Base-by-base conservation (phyloP, 2,888 invertebrate genomes). In the Serrognathus titanus region DNA sequence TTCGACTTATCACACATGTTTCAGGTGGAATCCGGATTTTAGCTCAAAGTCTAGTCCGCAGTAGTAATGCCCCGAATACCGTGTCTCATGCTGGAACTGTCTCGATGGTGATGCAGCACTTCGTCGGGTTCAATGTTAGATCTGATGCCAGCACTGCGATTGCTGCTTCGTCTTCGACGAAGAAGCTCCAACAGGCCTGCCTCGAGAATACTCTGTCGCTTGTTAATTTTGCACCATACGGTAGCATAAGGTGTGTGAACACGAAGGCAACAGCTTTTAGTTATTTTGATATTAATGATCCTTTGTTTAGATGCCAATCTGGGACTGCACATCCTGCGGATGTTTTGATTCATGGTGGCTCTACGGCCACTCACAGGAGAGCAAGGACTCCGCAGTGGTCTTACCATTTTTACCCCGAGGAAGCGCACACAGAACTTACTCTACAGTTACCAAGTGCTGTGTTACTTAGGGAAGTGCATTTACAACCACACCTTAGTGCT, bases 321-420 rank as follows among this genome's bases (percentile, higher is more conserved):
- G 71, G 71, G 2, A 91, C 92, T 3, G 92, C 94, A 6, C 93
- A 94, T 72, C 88, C 94, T 1, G 91, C 95, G 0, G 94, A 94
- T 75, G 89, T 93, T 58, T 81, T 97, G 38, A 89, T 97, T 63
- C 89, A 92, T 61, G 68, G 67, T n/a, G 66, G 72, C 3, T 31
- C 24, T 1, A 84, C 85, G 63, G 88, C 92, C 0, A 89, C 93
- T 2, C 90, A 92, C 70, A 82, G 94, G 41, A 81, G 96, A 40
- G 91, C 94, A 16, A 84, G 95, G 57, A 90, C 92, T 1, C 91
- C 96, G 3, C 90, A 94, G n/a, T 97, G 96, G 96, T 90, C 92
- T 35, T 95, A 96, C 79, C 93, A 96, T 80, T 97, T 94, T 80
- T 94, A 93, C 79, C 92, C 92, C 35, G 86, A 87, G 66, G 94